These are phyloP conservation scores for Alcis repandata DNA, from an alignment of 2,888 invertebrate species.

Conservation along the genomic window DNA sequence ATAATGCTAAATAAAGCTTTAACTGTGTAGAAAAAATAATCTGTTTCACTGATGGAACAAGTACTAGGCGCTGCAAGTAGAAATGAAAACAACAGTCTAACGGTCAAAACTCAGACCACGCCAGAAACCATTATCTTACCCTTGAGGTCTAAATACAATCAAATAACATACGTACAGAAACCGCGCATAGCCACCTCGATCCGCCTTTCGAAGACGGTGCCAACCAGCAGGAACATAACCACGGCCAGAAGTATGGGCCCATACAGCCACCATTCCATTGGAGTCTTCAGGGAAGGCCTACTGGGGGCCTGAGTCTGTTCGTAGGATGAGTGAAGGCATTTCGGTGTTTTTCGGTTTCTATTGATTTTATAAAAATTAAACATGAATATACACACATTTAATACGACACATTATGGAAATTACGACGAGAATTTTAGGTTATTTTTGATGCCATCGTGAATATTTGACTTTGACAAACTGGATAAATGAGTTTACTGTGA, in stretches of 20 bases:
- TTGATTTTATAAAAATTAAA: slow-evolving; percentile 1
- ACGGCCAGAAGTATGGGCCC: slow-evolving; percentile 69
- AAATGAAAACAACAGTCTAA: background rate
- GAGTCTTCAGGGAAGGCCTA: background rate
- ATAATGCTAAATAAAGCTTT: too few species aligned
- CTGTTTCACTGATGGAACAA: too few species aligned
- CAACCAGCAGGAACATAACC: slow-evolving; percentile 72
- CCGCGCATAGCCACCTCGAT: slow-evolving; percentile 62
- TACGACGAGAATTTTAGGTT: background rate
- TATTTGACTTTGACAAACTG: slow-evolving; percentile 1
- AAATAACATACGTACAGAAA: slow-evolving; percentile 61
- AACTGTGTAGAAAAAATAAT: too few species aligned
- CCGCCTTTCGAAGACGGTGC: slow-evolving; percentile 69
- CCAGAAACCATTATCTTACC: background rate
- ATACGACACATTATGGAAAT: background rate
- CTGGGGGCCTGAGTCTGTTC: background rate
- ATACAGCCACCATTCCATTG: slow-evolving; percentile 69
- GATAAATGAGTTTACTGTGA: too few species aligned
- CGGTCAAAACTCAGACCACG: background rate
- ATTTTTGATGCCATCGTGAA: slow-evolving; percentile 6
- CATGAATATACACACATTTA: background rate
- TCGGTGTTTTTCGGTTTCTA: background rate
- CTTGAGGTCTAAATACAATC: background rate
- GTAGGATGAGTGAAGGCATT: background rate
- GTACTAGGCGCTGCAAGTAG: too few species aligned